Base-by-base conservation (phyloP, 2,113 vertebrate genomes). In the Chlorodrepanis virens region DNA sequence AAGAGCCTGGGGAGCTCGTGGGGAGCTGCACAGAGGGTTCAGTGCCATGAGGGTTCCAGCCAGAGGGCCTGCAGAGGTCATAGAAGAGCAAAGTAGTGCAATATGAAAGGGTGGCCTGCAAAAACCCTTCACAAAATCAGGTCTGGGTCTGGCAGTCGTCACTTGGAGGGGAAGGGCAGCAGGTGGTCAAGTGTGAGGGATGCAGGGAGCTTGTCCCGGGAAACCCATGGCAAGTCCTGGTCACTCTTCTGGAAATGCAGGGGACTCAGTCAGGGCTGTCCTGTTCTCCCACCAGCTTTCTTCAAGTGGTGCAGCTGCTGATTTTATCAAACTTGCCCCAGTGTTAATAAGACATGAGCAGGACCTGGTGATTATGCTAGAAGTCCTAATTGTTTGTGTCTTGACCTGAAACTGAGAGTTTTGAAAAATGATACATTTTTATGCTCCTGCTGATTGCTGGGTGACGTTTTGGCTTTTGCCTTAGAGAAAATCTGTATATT, bases 161-260 rank as follows among this genome's bases (percentile, higher is more conserved):
- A 12, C 7, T 5, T 14, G 4, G 1, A 18, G 40, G 39, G 57
- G 50, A 76, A 50, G 20, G 69, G 35, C 9, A 56, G 12, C 4
- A n/a, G 40, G 9, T 0, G 0, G 25, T 52, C 49, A 27, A 2
- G 9, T 44, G n/a, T 9, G 3, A 79, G 28, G 19, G 27, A 2
- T 80, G 14, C 39, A 86, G 83, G 33, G 53, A 87, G 12, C 11
- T 79, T 28, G 12, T 79, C 24, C 59, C 28, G 45, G 5, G 23
- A 90, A 76, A 76, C 12, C 10, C 9, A 2, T 49, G 35, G 9
- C 22, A 70, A 67, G 3, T 69, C 45, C 57, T 74, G 14, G 14
- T 29, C 29, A 15, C 33, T 24, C 20, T 61, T 40, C 31, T 74
- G 71, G 40, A 63, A 65, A 37, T 70, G 40, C 35, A 88, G 67